Conservation (phyloP, 2,888 invertebrate genomes). For the Diarsia mendica region DNA sequence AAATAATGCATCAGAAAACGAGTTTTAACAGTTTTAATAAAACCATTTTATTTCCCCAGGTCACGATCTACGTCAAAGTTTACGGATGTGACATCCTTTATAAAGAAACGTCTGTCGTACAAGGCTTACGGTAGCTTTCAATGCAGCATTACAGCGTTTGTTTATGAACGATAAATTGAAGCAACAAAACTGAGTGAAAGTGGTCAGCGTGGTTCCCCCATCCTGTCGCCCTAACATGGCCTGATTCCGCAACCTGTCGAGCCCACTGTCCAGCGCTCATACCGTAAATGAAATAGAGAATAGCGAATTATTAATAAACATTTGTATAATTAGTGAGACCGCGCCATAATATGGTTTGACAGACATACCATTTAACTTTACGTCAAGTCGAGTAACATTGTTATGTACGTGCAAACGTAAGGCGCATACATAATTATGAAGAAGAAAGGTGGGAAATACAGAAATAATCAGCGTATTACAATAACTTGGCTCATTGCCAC, state of each 20-base stretch:
- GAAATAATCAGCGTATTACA: slow-evolving; percentile 43
- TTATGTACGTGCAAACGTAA: slow-evolving; percentile 54
- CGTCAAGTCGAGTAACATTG: slow-evolving; percentile 58
- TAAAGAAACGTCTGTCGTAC: slow-evolving; percentile 44
- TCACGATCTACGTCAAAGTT: slow-evolving; percentile 68
- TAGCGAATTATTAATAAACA: slow-evolving; percentile 56
- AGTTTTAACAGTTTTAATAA: slow-evolving; percentile 12
- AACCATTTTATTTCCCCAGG: slow-evolving; percentile 46
- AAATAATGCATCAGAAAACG: slow-evolving; percentile 8
- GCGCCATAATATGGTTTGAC: slow-evolving; percentile 40
- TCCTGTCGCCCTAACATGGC: slow-evolving; percentile 72
- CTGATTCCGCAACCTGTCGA: slow-evolving; percentile 72
- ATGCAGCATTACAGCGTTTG: slow-evolving; percentile 2
- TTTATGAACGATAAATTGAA: slow-evolving; percentile 19
- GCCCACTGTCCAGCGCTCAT: slow-evolving; percentile 43
- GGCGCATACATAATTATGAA: slow-evolving; percentile 60
- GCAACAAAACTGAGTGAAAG: slow-evolving; percentile 77
- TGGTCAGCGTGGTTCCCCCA: slow-evolving; percentile 61
- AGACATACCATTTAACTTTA: slow-evolving; percentile 53
- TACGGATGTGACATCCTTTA: slow-evolving; percentile 72
- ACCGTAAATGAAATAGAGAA: slow-evolving; percentile 43
- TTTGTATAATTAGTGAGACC: slow-evolving; percentile 58
- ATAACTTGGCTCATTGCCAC: slow-evolving; percentile 49
- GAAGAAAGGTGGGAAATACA: slow-evolving; percentile 59
- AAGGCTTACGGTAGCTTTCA: slow-evolving; percentile 18